phyloP scores from a whole-genome alignment of 2,113 vertebrate genomes.

The Xyrauchen texanus region DNA sequence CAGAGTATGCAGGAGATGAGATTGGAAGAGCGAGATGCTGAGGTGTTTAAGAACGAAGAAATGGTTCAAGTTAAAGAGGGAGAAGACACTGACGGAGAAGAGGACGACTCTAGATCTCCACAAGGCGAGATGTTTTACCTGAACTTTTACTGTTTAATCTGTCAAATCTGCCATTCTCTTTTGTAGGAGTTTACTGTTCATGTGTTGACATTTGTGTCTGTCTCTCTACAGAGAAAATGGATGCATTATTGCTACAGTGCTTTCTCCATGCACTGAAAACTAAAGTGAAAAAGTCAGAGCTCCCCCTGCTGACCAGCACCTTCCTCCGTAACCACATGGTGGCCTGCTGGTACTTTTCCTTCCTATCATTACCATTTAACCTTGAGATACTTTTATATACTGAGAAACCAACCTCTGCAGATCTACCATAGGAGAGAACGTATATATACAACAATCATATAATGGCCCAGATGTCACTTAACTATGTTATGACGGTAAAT shows the following conservation, averaged over 20 bases:
- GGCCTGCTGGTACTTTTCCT: conserved; percentile 85
- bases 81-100: conserved; percentile 53
- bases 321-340: conserved; percentile 92
- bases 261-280: conserved; percentile 89
- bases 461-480: too few relatives aligned
- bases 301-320: conserved; percentile 91
- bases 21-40: conserved; percentile 50
- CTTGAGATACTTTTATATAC: too few relatives aligned
- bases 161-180: too few relatives aligned
- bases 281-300: conserved; percentile 91
- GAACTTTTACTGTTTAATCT: not conserved
- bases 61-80: conserved; percentile 43
- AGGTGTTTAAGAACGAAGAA: conserved; percentile 49
- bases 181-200: not conserved
- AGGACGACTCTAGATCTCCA: conserved; percentile 72
- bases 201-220: conserved; percentile 22
- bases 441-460: too few relatives aligned
- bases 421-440: too few relatives aligned
- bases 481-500: too few relatives aligned
- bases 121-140: conserved; percentile 76
- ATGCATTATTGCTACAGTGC: conserved; percentile 69
- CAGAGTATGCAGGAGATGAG: conserved; percentile 60
- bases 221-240: conserved; percentile 85
- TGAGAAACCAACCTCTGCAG: too few relatives aligned
- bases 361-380: not conserved